Evolutionary conservation across 2,888 invertebrate species (phyloP), one percentile per base, ranked within the genome.

Genomic region (Calameuta pallipes): DNA sequence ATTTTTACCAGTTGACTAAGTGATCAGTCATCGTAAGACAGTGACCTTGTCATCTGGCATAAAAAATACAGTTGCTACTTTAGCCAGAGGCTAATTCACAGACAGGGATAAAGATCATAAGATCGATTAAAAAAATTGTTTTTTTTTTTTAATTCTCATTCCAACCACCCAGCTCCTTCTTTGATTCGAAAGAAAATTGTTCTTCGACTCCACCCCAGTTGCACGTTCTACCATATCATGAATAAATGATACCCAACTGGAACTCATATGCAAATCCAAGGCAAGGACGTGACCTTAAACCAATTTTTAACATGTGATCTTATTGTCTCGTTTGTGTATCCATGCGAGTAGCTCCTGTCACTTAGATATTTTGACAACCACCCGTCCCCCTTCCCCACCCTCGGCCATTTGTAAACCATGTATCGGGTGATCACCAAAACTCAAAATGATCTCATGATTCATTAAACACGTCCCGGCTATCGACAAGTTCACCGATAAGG

Each of bases 231-330:
- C 23, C 56, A 3, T 23, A 56, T 56, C 15, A 56, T 56, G 56
- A 56, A 56, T 56, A 56, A 41, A 75, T 73, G 31, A 15, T 73
- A 30, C 15, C 31, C 41, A 71, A 31, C 37, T 73, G 75, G 56
- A 23, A 11, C 31, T 56, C 35, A 34, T 75, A 75, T 78, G 78
- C 37, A 75, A 78, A 75, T 78, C 69, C 70, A 70, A 78, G 78
- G 41, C 78, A 78, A 78, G 78, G 78, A 74, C 73, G 56, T 34
- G 78, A 78, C 78, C 78, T 78, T 75, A 70, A 75, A 78, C 78
- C 75, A 75, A 78, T 78, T 78, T 69, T 33, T 70, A 56, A 75
- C 56, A 30, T 56, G n/a, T 35, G 77, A 33, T 77, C 73, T 74
- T 73, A 77, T 77, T 77, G 74, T 73, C 56, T 41, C 76, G 12